Base-by-base conservation (phyloP, 2,888 invertebrate species). In the Tipula unca region DNA sequence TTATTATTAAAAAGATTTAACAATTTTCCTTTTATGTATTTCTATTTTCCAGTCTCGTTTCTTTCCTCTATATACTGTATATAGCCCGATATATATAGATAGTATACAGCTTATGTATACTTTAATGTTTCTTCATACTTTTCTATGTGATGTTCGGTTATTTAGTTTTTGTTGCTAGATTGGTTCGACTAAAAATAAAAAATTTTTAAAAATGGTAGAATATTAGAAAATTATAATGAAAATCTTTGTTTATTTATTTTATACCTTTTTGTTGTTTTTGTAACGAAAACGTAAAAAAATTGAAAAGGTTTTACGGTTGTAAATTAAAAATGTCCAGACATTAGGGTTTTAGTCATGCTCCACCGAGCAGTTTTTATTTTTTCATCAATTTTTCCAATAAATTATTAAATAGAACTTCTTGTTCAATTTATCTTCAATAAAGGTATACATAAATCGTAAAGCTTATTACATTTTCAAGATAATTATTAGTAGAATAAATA, bases 1-100 rank as follows among this genome's bases (percentile, higher is more conserved):
- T 54, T 54, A 17, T 54, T 69, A 69, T 69, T 69, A 69, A 69
- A 69, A 69, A 69, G 69, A 69, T 69, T 69, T 69, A 69, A 69
- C 69, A 69, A 25, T 69, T 69, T 69, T 69, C 8, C 13, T 8
- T 69, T 13, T 69, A 2, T 25, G n/a, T 69, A 69, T 69, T 69
- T 69, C 69, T 69, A 69, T 69, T 69, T 69, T 69, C 25, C 69
- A 69, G 69, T 69, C 69, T 25, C 69, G 25, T 69, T 69, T 69
- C 69, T 69, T 69, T 69, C 69, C 48, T 54, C 6, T 48, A 48
- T 48, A 17, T 48, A 6, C 17, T 48, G 5, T 48, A 17, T 6
- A 48, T 17, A 17, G 4, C 17, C n/a, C 5, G 25, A 39, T 39
- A 0, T 8, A 36, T 36, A 36, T 36, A 36, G 2, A n/a, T 14